Base-by-base conservation (phyloP, 2,113 vertebrate genomes). In the Pangasianodon hypophthalmus region DNA sequence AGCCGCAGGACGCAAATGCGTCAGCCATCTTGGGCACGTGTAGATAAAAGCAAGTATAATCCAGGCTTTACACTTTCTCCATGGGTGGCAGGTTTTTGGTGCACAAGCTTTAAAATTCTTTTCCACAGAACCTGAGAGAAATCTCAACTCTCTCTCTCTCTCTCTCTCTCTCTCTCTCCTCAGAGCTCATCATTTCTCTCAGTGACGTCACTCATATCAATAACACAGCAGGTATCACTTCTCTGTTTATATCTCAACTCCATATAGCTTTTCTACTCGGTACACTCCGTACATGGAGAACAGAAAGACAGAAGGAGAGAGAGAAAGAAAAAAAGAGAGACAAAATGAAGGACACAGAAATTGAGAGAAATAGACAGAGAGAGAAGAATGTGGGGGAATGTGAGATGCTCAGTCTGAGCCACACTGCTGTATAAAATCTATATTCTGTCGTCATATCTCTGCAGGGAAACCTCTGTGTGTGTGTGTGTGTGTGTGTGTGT, bases 381-480 rank as follows among this genome's bases (percentile, higher is more conserved):
- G 32, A 58, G 18, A 83, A 1, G 2, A 6, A 13, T 2, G 10
- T 16, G 21, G 2, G n/a, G 16, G 52, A 37, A 21, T 0, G 0
- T 5, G 54, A 58, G 52, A 58, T 26, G 37, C 41, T 29, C 13
- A 6, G 32, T 16, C 58, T 75, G 41, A 85, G 54, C 41, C 71
- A 41, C 73, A 48, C 26, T 41, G 56, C 71, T 46, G 26, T 54
- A 56, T 56, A 29, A 46, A 79, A 92, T 92, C 89, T 90, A 90
- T 84, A 50, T 89, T 85, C 88, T 8, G 54, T 62, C 83, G 21
- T 85, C 88, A 89, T 85, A 77, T 50, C 71, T 85, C 88, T 85
- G 89, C 44, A 19, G 58, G 83, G 83, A 86, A 85, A 80, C 88
- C 88, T 82, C n/a, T 50, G 64, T 86, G 46, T 62, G 87, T 67